Base-by-base conservation (phyloP, 2,113 vertebrate genomes). In the Pseudopipra pipra region DNA sequence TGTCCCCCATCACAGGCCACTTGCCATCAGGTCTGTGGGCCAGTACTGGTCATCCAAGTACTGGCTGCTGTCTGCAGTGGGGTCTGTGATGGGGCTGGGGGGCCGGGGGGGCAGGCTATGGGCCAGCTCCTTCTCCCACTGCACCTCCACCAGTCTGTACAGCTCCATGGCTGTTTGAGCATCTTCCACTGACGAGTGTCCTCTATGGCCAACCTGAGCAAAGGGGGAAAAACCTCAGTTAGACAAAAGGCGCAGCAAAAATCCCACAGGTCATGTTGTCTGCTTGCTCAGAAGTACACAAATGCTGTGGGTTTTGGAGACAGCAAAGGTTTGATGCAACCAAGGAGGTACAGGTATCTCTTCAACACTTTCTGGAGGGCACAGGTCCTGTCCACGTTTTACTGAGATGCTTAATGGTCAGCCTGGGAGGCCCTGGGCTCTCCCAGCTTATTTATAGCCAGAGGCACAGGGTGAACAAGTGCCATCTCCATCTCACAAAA, bases 11-110 rank as follows among this genome's bases (percentile, higher is more conserved):
- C 88, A 98, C 44, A 97, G 83, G 86, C 96, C 8, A 66, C 97
- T 96, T 19, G 95, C 77, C 12, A 96, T 96, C 84, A 98, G 93
- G 56, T 98, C 98, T 19, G 98, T 94, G 0, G 98, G 99, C 99
- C 99, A 99, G 97, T 99, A 99, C 94, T 95, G 97, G 93, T 99
- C 99, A 21, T 99, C 98, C 99, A 99, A 98, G 97, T 98, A 99
- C 89, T 98, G 98, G 46, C 71, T 96, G 56, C 95, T 89, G 79
- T 98, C 98, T 3, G 95, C 49, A 27, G 68, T 44, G 6, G 96
- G 94, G 79, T 97, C 97, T 1, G 96, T 94, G 44, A 94, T 2
- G 0, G 37, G 75, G 37, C 95, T 96, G 11, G 96, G 86, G 2
- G 94, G 51, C 1, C n/a, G 56, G 1, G 56, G 41, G 8, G 84